Percentiles rank a stretch among this genome's conserved stretches.
Evolutionary conservation across 2,797 vertebrate species (phyloP).

Genomic region (Huso huso): DNA sequence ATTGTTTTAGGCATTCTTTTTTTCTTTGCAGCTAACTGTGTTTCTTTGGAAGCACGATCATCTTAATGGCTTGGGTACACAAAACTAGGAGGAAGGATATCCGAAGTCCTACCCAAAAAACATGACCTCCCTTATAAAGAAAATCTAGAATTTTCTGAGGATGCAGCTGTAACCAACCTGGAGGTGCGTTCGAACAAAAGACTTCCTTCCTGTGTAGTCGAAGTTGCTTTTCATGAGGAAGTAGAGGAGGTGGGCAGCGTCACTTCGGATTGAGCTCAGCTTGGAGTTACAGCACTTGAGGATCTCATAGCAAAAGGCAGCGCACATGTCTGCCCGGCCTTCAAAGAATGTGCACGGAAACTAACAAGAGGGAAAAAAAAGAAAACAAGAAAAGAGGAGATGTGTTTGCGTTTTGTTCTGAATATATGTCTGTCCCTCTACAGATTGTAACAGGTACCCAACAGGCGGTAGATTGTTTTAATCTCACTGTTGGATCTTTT

Average conservation of each 20-base stretch:
- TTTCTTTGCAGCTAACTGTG: no score
- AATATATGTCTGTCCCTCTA: not conserved
- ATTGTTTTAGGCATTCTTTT: no score
- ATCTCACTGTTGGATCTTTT: not conserved
- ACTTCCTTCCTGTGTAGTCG: constrained; percentile 88
- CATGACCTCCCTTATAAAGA: no score
- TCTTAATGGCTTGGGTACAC: no score
- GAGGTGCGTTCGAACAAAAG: constrained; percentile 90
- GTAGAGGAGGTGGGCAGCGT: constrained; percentile 92
- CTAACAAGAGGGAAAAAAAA: constrained; percentile 42
- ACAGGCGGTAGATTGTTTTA: no score
- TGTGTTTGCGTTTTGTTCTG: not conserved
- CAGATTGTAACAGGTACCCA: no score
- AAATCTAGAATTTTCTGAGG: no score
- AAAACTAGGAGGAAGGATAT: no score
- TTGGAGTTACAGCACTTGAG: constrained; percentile 96
- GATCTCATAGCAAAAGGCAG: constrained; percentile 89
- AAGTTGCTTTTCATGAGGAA: constrained; percentile 98
- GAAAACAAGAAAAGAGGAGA: not conserved
- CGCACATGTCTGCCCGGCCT: constrained; percentile 92
- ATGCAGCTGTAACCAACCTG: constrained; percentile 57
- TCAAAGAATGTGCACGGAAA: constrained; percentile 94
- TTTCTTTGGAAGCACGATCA: no score
- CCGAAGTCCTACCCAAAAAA: no score
- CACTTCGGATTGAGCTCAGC: constrained; percentile 83